Percentiles rank a stretch among this genome's conserved stretches.
Evolutionary conservation across 2,888 invertebrate genomes (phyloP).

Genomic region (Trichogramma dendrolimi): DNA sequence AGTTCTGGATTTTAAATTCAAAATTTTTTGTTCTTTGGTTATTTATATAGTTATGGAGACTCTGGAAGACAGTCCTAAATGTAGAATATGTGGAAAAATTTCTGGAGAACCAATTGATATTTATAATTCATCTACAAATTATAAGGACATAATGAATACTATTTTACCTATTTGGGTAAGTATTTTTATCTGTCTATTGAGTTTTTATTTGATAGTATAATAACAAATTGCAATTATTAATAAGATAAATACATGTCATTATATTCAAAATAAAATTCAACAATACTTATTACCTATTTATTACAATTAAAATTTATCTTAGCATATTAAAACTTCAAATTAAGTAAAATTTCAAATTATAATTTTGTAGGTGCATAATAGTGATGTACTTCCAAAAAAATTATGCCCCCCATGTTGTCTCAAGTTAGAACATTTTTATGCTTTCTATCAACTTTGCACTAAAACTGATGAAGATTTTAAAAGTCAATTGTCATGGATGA

Average conservation of each 20-base stretch:
- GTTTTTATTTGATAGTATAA: not conserved
- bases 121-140: constrained; percentile 43
- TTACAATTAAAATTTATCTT: not conserved
- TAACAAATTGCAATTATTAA: not conserved
- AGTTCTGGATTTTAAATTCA: no score
- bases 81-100: constrained; percentile 46
- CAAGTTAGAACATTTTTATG: constrained; percentile 46
- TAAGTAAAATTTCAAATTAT: not conserved
- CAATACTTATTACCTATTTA: not conserved
- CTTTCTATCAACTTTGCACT: constrained; percentile 45
- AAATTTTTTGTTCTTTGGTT: no score
- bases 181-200: constrained; percentile 8
- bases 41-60: constrained; percentile 41
- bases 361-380: constrained; percentile 44
- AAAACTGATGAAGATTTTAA: constrained; percentile 44
- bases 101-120: constrained; percentile 45
- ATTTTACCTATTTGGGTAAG: constrained; percentile 48
- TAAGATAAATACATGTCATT: not conserved
- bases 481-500: constrained; percentile 48
- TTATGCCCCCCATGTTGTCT: constrained; percentile 48
- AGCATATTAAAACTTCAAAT: not conserved
- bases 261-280: no score
- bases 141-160: constrained; percentile 46
- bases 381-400: constrained; percentile 48
- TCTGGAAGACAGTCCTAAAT: constrained; percentile 45